Conservation (phyloP, 2,113 vertebrate species). For the Labrus mixtus region DNA sequence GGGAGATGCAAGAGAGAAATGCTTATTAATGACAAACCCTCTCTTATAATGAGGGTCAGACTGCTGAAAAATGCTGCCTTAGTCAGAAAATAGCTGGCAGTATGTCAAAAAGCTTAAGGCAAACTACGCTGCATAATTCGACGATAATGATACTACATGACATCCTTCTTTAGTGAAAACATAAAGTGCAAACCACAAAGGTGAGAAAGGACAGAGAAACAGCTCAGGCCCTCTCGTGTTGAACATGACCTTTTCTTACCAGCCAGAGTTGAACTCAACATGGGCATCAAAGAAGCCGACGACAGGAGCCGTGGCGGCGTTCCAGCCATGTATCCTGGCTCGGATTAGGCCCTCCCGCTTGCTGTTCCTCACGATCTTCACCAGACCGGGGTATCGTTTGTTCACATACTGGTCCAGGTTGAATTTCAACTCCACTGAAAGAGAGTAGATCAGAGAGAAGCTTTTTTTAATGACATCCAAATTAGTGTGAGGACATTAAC, state of each 20-base stretch:
- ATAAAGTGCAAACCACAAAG: conserved; percentile 44
- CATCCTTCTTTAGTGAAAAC: conserved; percentile 33
- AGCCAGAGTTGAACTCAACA: conserved; percentile 96
- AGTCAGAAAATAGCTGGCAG: conserved; percentile 38
- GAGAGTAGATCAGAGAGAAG: conserved; percentile 43
- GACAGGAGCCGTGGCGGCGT: conserved; percentile 89
- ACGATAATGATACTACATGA: conserved; percentile 46
- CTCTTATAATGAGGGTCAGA: conserved; percentile 59
- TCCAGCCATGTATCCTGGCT: conserved; percentile 97
- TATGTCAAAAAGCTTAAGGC: conserved; percentile 43
- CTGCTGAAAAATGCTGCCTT: conserved; percentile 50
- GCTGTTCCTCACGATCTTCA: conserved; percentile 95
- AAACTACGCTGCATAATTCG: conserved; percentile 35
- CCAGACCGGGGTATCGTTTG: conserved; percentile 94
- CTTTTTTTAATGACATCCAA: background rate
- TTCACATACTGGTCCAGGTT: conserved; percentile 96
- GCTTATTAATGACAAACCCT: conserved; percentile 61
- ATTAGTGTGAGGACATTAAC: conserved; percentile 9
- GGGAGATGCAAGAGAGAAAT: conserved; percentile 34
- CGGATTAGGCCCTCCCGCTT: conserved; percentile 95
- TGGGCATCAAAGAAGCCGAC: conserved; percentile 98
- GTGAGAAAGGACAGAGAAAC: conserved; percentile 36
- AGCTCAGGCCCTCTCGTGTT: conserved; percentile 18
- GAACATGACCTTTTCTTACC: conserved; percentile 85
- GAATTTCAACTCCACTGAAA: conserved; percentile 93